Evolutionary conservation across 1,140 invertebrate species (phyloP), one percentile per base, ranked within the genome.

Genomic region (Halyomorpha halys): DNA sequence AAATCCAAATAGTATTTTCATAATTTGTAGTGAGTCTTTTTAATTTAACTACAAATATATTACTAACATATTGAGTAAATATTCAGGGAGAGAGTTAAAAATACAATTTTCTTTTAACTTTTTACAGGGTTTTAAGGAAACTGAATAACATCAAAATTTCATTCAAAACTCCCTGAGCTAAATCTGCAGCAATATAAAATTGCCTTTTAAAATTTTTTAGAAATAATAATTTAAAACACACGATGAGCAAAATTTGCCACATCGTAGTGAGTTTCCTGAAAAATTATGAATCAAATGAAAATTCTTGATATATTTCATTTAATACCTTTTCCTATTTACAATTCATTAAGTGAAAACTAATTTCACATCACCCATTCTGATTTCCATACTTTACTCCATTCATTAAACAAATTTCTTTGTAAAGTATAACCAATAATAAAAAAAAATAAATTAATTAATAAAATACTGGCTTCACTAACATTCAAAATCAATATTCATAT

Each of bases 141-240:
- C 23, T 56, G 23, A 56, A 56, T 21, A 25, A 23, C 23, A 23
- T 56, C 23, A 21, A 56, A 56, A 56, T 23, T 56, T 21, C 23
- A 23, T 56, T 56, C 23, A 23, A 23, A 56, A 56, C 53, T 56
- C 53, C 53, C 53, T 56, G 53, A 56, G 53, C 53, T 56, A 56
- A 56, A 56, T 56, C 53, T 56, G 53, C 18, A 56, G 53, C 53
- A 56, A 56, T 56, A 23, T 56, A 1, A 56, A 56, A 56, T 56
- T 56, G 53, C 53, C 53, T 19, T 23, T 56, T 27, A 14, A 23
- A 56, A 23, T 56, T 21, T 23, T 56, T 56, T 25, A 11, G 2
- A 56, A 56, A 23, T 23, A 56, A 49, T 19, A 19, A 19, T 49
- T n/a, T 16, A 56, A 39, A 39, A 39, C 34, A 39, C 34, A 56